Conservation (phyloP, 1,140 invertebrate species). For the Anastatus disparis region DNA sequence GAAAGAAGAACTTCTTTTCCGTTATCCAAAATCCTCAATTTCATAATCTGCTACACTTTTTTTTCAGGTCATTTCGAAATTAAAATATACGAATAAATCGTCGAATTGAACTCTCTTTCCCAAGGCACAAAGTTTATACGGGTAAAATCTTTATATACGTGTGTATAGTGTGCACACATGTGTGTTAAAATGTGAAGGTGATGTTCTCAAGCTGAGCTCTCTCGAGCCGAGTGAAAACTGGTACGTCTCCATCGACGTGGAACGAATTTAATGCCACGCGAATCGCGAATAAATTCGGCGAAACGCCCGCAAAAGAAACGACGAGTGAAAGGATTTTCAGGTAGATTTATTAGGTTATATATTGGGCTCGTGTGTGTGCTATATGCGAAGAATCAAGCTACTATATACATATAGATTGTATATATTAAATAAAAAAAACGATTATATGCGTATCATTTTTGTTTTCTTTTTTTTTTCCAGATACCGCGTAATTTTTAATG, state of each 20-base stretch:
- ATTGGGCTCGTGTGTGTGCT: too few species aligned
- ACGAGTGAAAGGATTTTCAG: conserved; percentile 15
- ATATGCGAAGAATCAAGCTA: too few species aligned
- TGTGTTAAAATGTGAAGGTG: too few species aligned
- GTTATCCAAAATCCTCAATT: conserved; percentile 13
- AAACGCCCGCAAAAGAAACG: neutral
- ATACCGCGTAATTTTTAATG: conserved; percentile 21
- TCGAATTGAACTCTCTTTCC: too few species aligned
- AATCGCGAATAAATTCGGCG: conserved; percentile 25
- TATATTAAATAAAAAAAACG: too few species aligned
- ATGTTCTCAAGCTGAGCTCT: too few species aligned
- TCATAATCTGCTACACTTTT: conserved; percentile 1
- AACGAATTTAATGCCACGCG: conserved; percentile 23
- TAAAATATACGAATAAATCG: too few species aligned
- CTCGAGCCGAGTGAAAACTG: too few species aligned
- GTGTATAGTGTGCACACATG: too few species aligned
- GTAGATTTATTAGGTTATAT: conserved; percentile 4
- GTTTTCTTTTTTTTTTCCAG: too few species aligned
- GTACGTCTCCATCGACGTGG: conserved; percentile 18
- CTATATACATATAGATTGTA: too few species aligned
- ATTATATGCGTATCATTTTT: neutral
- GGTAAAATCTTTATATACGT: too few species aligned
- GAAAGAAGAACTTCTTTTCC: neutral
- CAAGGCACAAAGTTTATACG: neutral
- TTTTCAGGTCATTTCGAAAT: neutral